Percentiles rank a stretch among this genome's conserved stretches.
Evolutionary conservation across 2,113 vertebrate species (phyloP).

Genomic region (Rissa tridactyla): DNA sequence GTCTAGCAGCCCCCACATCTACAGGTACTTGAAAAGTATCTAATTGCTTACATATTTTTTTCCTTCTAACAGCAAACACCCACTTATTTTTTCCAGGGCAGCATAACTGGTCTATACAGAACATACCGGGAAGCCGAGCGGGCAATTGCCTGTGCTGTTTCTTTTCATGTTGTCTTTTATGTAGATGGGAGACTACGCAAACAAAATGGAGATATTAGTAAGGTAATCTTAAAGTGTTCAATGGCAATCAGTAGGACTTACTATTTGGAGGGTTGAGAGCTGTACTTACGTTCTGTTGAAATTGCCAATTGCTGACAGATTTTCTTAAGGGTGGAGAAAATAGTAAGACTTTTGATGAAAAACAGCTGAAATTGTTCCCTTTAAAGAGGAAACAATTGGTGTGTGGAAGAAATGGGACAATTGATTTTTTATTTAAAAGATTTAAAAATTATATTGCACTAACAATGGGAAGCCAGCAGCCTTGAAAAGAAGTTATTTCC

Average conservation of each 20-base stretch:
- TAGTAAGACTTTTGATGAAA: background rate
- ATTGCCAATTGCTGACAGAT: background rate
- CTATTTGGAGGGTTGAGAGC: background rate
- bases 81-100: background rate
- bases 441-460: background rate
- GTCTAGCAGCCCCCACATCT: background rate
- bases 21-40: background rate
- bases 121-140: background rate
- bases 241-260: background rate
- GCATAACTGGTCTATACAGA: background rate
- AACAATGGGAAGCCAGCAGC: background rate
- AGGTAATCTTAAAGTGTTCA: background rate
- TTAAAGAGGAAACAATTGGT: background rate
- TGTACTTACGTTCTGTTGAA: background rate
- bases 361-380: background rate
- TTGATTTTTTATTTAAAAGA: background rate
- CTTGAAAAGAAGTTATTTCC: background rate
- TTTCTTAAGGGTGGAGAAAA: constrained; percentile 9
- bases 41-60: background rate
- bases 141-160: background rate
- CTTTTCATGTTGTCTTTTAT: background rate
- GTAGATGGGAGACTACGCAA: background rate
- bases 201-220: background rate
- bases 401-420: background rate
- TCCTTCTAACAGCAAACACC: background rate